Conservation (phyloP, 37 sponge, comb jelly and placozoan genomes). For the Axinella damicornis region DNA sequence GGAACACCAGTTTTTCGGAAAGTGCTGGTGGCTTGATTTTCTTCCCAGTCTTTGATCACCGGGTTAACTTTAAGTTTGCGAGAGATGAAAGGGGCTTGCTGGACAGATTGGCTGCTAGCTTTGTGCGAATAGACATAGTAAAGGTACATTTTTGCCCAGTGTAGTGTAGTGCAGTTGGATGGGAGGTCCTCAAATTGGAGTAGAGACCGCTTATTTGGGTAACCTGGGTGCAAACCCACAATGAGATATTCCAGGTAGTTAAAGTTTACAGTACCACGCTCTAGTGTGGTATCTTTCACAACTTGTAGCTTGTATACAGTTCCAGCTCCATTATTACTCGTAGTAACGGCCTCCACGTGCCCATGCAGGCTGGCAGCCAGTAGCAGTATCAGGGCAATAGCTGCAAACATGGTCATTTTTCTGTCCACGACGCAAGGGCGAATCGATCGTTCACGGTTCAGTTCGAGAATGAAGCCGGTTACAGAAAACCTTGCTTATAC, state of each 20-base stretch:
- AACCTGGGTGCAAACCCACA: conserved; percentile 22
- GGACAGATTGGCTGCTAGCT: conserved; percentile 5
- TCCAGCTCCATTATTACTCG: not conserved
- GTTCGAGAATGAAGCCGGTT: too few species aligned
- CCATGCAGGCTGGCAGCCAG: too few species aligned
- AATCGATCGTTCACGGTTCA: too few species aligned
- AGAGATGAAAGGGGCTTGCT: conserved; percentile 30
- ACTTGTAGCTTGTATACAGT: not conserved
- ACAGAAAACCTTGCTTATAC: too few species aligned
- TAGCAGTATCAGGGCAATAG: too few species aligned
- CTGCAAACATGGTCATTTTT: too few species aligned
- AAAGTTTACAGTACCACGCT: not conserved
- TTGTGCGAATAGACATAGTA: conserved; percentile 41
- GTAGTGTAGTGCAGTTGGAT: not conserved
- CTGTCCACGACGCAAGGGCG: too few species aligned
- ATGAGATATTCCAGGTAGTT: conserved; percentile 17
- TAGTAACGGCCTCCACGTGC: too few species aligned
- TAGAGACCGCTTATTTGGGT: conserved; percentile 33
- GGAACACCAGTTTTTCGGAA: not conserved
- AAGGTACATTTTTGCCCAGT: conserved; percentile 38
- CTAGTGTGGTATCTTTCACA: conserved; percentile 18
- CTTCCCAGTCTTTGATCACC: conserved; percentile 31
- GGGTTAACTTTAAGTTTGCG: conserved; percentile 22
- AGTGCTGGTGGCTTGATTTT: conserved; percentile 33
- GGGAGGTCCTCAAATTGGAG: conserved; percentile 44